These are phyloP conservation scores for Tipula confusa DNA, from an alignment of 2,888 invertebrate species.

Conservation along the genomic window DNA sequence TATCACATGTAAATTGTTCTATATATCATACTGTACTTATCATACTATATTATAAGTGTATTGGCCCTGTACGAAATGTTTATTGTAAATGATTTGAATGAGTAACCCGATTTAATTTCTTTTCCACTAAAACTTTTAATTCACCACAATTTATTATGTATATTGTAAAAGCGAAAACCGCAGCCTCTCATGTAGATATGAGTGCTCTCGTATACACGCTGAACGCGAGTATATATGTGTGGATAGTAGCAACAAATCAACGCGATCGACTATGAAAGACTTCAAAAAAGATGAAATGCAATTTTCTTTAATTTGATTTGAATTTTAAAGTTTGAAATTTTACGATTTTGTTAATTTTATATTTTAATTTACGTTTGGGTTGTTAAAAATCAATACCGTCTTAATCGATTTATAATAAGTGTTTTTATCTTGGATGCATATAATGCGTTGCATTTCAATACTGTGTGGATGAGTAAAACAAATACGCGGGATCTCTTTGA, in stretches of 20 bases:
- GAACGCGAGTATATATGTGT: too few species aligned
- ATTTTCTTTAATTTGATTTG: constrained; percentile 3
- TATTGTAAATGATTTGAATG: neutral
- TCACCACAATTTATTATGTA: neutral
- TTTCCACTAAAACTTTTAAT: neutral
- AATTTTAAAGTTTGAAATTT: too few species aligned
- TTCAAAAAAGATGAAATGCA: neutral
- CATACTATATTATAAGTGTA: too few species aligned
- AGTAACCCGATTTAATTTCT: neutral
- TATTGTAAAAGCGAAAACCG: too few species aligned
- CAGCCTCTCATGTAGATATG: neutral
- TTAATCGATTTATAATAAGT: constrained; percentile 25
- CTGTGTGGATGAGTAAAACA: too few species aligned
- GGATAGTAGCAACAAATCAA: neutral
- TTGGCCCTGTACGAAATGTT: neutral
- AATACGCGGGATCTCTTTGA: too few species aligned
- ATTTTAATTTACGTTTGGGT: neutral
- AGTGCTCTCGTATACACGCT: neutral
- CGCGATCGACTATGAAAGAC: neutral
- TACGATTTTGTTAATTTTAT: too few species aligned
- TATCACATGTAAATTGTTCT: too few species aligned
- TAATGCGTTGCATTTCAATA: too few species aligned
- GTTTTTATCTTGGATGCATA: neutral
- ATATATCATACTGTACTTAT: too few species aligned
- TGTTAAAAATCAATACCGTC: constrained; percentile 3